Conservation (phyloP, 2,797 vertebrate species). For the Catharus ustulatus region DNA sequence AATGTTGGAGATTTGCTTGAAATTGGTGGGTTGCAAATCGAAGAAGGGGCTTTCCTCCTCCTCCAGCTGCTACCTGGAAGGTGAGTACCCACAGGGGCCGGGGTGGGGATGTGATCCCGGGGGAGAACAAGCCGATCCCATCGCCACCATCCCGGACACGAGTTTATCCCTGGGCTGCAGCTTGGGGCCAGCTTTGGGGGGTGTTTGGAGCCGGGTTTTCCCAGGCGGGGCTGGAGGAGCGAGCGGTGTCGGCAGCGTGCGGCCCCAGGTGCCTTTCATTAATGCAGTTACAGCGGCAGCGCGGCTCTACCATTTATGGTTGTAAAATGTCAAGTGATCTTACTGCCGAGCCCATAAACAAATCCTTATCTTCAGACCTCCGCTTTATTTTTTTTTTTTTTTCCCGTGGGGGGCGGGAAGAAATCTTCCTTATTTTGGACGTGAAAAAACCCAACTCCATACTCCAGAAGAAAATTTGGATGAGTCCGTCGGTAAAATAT, state of each 20-base stretch:
- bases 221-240: background rate
- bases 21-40: conserved; percentile 99
- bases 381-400: background rate
- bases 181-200: background rate
- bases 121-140: background rate
- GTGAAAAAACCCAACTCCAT: background rate
- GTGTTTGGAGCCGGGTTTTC: background rate
- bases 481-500: background rate
- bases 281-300: conserved; percentile 29
- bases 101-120: background rate
- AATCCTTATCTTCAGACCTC: conserved; percentile 8
- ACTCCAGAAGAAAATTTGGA: background rate
- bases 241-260: background rate
- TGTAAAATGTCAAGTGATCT: conserved; percentile 60
- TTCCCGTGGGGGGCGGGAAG: background rate
- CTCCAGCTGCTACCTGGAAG: conserved; percentile 98
- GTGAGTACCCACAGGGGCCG: conserved; percentile 77
- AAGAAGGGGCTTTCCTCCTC: conserved; percentile 97
- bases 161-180: background rate
- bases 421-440: background rate
- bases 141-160: accelerated
- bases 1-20: conserved; percentile 99
- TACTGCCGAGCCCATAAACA: conserved; percentile 9
- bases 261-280: conserved; percentile 65
- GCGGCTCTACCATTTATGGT: conserved; percentile 78